Percentiles rank a stretch among this genome's conserved stretches.
Evolutionary conservation across 2,888 invertebrate genomes (phyloP).

Genomic region (Lingula anatina): DNA sequence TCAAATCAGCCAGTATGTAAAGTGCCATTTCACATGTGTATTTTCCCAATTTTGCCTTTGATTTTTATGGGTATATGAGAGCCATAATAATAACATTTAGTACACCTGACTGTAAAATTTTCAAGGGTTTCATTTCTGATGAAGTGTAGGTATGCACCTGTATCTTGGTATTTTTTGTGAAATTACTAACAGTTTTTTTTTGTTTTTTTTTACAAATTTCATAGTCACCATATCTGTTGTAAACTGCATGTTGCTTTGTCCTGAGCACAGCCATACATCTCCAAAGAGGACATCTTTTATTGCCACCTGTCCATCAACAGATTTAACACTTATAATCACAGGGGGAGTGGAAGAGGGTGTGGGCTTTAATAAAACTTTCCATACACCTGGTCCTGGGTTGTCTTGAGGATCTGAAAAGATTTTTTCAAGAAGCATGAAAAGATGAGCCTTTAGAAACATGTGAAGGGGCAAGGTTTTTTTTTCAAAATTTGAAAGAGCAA

Average conservation of each 20-base stretch:
- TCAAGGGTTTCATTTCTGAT: not conserved
- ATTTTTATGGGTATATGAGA: not conserved
- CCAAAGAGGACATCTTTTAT: constrained; percentile 42
- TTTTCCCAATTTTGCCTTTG: too few species aligned
- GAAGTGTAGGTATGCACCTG: not conserved
- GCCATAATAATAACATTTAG: not conserved
- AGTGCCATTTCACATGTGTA: too few species aligned
- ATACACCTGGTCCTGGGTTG: constrained; percentile 3
- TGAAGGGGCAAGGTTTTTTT: too few species aligned
- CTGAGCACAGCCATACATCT: constrained; percentile 49
- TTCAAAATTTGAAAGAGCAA: too few species aligned
- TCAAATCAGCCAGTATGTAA: too few species aligned
- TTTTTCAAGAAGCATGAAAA: too few species aligned
- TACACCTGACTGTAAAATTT: not conserved
- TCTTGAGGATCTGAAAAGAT: too few species aligned
- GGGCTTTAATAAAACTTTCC: constrained; percentile 15
- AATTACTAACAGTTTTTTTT: too few species aligned
- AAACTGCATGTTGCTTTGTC: constrained; percentile 47
- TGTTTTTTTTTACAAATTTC: too few species aligned
- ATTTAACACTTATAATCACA: constrained; percentile 16
- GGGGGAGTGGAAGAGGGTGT: constrained; percentile 18
- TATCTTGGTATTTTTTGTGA: not conserved
- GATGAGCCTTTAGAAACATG: too few species aligned
- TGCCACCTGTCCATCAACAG: constrained; percentile 8
- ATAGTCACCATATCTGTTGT: constrained; percentile 20